Base-by-base conservation (phyloP, 1,140 invertebrate genomes). In the Portunus trituberculatus region DNA sequence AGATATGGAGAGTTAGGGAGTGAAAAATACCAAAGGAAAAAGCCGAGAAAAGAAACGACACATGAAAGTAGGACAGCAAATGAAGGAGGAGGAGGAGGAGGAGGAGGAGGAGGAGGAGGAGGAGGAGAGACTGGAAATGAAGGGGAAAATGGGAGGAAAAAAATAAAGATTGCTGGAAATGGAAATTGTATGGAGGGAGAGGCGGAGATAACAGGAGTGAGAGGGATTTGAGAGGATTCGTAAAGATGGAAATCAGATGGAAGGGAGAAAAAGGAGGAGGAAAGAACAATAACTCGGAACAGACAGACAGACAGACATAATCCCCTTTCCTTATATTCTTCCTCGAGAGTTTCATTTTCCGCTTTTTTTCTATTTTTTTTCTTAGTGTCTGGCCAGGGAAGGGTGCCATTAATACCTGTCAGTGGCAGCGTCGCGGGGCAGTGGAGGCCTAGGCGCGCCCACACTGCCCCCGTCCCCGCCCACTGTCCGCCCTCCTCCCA, bases 121-220 rank as follows among this genome's bases (percentile, higher is more conserved):
- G 8, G 20, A 59, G 52, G 52, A 6, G 39, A 39, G 12, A 14
- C 52, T 59, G 52, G 52, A 59, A 59, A 59, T 59, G 67, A 76
- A 46, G 87, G 39, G 39, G 87, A 1, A 29, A 39, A 45, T 29
- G 20, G 28, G 87, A 89, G 32, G 87, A 89, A 16, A 28, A 52
- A 59, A 59, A 59, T 12, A 59, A 12, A 59, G 10, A 89, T n/a
- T 14, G 29, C n/a, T 14, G 87, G 39, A n/a, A 52, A 12, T 89
- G 31, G 31, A 46, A 89, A 89, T 89, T n/a, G 39, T n/a, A 25
- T 76, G 87, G 48, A 89, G 87, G 31, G 87, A 52, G 8, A 28
- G 16, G 14, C 7, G 39, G 87, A 89, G 32, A 89, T n/a, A 89
- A n/a, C 12, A n/a, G n/a, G 32, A n/a, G 32, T n/a, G 87, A 31